These are phyloP conservation scores for Calephelis perditalis DNA, from an alignment of 2,888 invertebrate species.

Conservation along the genomic window DNA sequence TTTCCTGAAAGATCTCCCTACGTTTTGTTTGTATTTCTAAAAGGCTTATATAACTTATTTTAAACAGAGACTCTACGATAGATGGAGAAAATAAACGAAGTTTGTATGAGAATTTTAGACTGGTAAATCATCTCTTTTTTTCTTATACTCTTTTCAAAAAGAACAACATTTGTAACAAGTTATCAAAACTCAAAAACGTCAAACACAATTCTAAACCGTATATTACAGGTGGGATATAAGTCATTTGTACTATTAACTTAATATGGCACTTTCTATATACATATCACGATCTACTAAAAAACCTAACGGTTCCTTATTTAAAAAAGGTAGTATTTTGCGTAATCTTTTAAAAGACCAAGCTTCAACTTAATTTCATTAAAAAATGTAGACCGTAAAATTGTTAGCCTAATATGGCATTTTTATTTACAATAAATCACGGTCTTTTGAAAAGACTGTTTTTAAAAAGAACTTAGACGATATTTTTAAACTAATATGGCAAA, in stretches of 20 bases:
- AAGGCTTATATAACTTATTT: too few species aligned
- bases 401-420: slow-evolving; percentile 16
- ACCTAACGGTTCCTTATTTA: background rate
- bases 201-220: slow-evolving; percentile 29
- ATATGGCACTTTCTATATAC: slow-evolving; percentile 50
- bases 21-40: too few species aligned
- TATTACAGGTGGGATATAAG: slow-evolving; percentile 41
- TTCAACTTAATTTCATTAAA: background rate
- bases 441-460: slow-evolving; percentile 19
- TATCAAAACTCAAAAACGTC: slow-evolving; percentile 8
- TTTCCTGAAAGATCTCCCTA: too few species aligned
- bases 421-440: slow-evolving; percentile 14
- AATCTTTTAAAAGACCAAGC: slow-evolving; percentile 5
- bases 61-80: too few species aligned
- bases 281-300: slow-evolving; percentile 24
- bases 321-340: background rate
- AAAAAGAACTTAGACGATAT: slow-evolving; percentile 1
- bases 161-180: background rate
- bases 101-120: too few species aligned
- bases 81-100: too few species aligned
- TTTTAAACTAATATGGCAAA: slow-evolving; percentile 16
- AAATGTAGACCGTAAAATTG: slow-evolving; percentile 4
- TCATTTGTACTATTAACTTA: slow-evolving; percentile 49
- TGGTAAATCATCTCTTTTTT: too few species aligned
- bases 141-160: too few species aligned